Evolutionary conservation across 1,140 invertebrate genomes (phyloP).

Genomic region (Drosophila grimshawi): DNA sequence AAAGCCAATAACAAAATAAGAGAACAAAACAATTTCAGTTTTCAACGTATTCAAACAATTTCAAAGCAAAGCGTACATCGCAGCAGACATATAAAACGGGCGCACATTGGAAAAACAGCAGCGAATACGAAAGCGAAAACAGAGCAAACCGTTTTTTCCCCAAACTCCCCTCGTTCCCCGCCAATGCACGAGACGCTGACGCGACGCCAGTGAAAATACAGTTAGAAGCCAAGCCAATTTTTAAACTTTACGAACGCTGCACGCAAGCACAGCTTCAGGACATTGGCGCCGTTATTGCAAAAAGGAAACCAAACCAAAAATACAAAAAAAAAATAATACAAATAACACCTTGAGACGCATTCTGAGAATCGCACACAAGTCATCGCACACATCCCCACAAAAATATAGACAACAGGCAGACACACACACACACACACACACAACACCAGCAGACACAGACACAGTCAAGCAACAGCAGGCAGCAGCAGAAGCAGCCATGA

Average conservation of each 20-base stretch:
- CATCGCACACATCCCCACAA: constrained; percentile 18
- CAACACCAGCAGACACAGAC: constrained; percentile 20
- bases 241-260: constrained; percentile 9
- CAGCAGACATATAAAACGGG: constrained; percentile 23
- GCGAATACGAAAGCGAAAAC: constrained; percentile 52
- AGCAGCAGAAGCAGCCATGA: constrained; percentile 53
- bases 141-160: constrained; percentile 35
- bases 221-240: constrained; percentile 16
- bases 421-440: constrained; percentile 26
- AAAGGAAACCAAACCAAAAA: too few relatives aligned
- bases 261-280: constrained; percentile 24
- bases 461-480: constrained; percentile 8
- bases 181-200: constrained; percentile 25
- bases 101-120: constrained; percentile 41
- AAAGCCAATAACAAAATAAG: constrained; percentile 40
- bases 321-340: too few relatives aligned
- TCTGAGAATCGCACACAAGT: constrained; percentile 28
- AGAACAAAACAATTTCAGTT: constrained; percentile 51
- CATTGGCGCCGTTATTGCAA: constrained; percentile 17
- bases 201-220: constrained; percentile 48
- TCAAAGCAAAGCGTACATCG: constrained; percentile 17
- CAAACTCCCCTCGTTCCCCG: not conserved
- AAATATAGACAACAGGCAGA: constrained; percentile 11
- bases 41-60: constrained; percentile 17
- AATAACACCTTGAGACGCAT: constrained; percentile 61